Percentiles rank a stretch among this genome's conserved stretches.
Conservation (phyloP, 1,140 invertebrate species). For the Agraylea sexmaculata region DNA sequence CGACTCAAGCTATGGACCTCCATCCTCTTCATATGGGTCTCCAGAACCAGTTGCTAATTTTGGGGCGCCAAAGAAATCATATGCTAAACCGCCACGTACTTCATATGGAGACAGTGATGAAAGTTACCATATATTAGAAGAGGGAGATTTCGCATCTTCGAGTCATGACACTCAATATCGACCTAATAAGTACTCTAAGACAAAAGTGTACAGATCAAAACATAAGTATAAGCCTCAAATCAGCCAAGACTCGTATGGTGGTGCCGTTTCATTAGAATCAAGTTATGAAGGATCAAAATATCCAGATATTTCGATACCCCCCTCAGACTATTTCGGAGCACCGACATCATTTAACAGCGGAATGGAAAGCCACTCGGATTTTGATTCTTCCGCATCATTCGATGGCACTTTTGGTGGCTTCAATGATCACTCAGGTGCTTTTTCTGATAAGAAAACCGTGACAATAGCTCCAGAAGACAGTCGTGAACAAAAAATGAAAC, state of each 20-base stretch:
- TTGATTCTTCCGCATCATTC: constrained; percentile 12
- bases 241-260: no score
- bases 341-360: constrained; percentile 6
- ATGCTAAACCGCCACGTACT: constrained; percentile 9
- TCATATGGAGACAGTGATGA: constrained; percentile 12
- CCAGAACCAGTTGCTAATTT: constrained; percentile 14
- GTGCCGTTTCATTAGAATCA: no score
- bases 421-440: constrained; percentile 23
- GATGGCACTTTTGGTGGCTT: constrained; percentile 8
- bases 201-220: no score
- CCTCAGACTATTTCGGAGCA: constrained; percentile 18
- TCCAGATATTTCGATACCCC: constrained; percentile 12
- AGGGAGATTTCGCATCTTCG: constrained; percentile 4
- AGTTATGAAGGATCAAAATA: constrained; percentile 17
- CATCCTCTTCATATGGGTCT: constrained; percentile 13
- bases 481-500: constrained; percentile 22
- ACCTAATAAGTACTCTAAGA: constrained; percentile 1
- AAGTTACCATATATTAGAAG: constrained; percentile 8
- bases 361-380: constrained; percentile 5
- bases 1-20: constrained; percentile 15
- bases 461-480: constrained; percentile 21
- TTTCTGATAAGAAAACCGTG: constrained; percentile 15
- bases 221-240: no score
- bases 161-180: constrained; percentile 7
- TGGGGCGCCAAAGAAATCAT: constrained; percentile 14